Percentiles rank a stretch among this genome's conserved stretches.
Conservation (phyloP, 2,113 vertebrate species). For the Engraulis encrasicolus region DNA sequence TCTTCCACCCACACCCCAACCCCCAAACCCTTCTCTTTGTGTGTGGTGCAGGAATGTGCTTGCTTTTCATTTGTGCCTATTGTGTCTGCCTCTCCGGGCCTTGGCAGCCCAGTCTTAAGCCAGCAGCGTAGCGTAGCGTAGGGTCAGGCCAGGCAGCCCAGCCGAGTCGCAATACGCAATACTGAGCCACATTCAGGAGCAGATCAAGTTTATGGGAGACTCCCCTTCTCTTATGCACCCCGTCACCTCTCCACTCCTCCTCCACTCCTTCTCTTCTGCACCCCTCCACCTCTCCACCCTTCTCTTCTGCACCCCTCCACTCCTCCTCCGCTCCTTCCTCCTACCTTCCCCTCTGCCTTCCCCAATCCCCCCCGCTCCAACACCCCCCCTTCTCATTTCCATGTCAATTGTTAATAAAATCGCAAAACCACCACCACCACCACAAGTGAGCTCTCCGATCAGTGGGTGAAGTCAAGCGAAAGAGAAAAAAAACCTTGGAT, state of each 20-base stretch:
- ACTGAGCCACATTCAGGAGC: slow-evolving; percentile 86
- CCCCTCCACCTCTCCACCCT: too few species aligned
- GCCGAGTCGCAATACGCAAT: too few species aligned
- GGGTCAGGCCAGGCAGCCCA: slow-evolving; percentile 87
- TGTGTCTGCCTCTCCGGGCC: slow-evolving; percentile 76
- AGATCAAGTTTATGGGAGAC: slow-evolving; percentile 91
- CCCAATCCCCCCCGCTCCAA: too few species aligned
- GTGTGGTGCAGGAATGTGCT: slow-evolving; percentile 82
- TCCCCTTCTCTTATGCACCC: slow-evolving; percentile 82
- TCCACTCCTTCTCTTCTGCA: too few species aligned
- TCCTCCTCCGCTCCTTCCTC: too few species aligned
- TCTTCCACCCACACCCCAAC: too few species aligned
- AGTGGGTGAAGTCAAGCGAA: slow-evolving; percentile 85
- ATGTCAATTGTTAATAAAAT: slow-evolving; percentile 93
- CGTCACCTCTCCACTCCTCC: not conserved
- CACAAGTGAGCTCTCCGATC: slow-evolving; percentile 83
- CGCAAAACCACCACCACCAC: slow-evolving; percentile 60
- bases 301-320: too few species aligned
- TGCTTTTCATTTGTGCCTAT: slow-evolving; percentile 81
- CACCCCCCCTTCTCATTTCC: slow-evolving; percentile 78
- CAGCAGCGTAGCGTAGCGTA: too few species aligned
- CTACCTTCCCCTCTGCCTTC: too few species aligned
- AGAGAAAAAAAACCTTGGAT: slow-evolving; percentile 78
- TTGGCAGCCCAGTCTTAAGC: slow-evolving; percentile 87
- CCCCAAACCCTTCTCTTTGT: too few species aligned